These are phyloP conservation scores for Formicarius rufipectus DNA, from an alignment of 2,113 vertebrate genomes.

Conservation along the genomic window DNA sequence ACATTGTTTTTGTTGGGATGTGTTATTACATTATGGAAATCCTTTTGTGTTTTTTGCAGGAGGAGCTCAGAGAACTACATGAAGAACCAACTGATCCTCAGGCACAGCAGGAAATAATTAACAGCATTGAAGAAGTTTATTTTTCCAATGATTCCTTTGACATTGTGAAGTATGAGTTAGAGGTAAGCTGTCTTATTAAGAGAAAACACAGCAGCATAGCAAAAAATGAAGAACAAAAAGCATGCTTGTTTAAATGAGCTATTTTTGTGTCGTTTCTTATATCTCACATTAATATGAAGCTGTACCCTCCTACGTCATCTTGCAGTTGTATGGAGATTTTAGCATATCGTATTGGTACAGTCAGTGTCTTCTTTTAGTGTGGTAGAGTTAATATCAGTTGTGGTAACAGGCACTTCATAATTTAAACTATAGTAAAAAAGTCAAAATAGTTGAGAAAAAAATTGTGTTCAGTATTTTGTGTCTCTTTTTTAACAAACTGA, in stretches of 20 bases:
- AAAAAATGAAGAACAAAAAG: not conserved
- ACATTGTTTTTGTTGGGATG: not conserved
- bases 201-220: not conserved
- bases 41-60: slow-evolving; percentile 73
- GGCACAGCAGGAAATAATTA: slow-evolving; percentile 95
- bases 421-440: not conserved
- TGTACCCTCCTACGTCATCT: not conserved
- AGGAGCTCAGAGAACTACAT: slow-evolving; percentile 89
- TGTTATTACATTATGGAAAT: not conserved
- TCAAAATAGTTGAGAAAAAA: not conserved
- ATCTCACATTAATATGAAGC: not conserved
- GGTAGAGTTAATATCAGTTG: not conserved
- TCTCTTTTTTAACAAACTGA: not conserved
- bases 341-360: not conserved
- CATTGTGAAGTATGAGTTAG: slow-evolving; percentile 93
- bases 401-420: not conserved
- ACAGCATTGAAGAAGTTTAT: slow-evolving; percentile 96
- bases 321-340: not conserved
- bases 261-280: not conserved
- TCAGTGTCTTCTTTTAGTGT: not conserved
- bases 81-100: slow-evolving; percentile 92
- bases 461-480: not conserved
- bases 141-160: slow-evolving; percentile 95
- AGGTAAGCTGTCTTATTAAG: slow-evolving; percentile 79
- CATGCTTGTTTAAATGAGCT: not conserved